phyloP scores from a whole-genome alignment of 1,140 invertebrate genomes.

The Pogonus chalceus region DNA sequence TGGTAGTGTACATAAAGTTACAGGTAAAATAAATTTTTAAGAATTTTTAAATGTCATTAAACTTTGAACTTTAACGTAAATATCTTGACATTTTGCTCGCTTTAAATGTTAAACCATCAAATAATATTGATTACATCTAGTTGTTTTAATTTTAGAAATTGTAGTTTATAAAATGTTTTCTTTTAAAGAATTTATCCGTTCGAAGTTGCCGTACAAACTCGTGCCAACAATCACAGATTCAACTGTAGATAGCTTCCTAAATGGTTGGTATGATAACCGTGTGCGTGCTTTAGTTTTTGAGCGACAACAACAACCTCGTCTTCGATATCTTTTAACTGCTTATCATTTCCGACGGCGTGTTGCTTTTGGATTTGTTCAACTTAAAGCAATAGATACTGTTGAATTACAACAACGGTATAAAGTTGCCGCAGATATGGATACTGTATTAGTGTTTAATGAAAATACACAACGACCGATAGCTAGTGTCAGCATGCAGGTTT shows the following conservation, averaged over 20 bases:
- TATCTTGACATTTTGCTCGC: no score
- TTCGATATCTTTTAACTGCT: slow-evolving; percentile 81
- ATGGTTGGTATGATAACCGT: slow-evolving; percentile 83
- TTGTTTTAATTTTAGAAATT: background rate
- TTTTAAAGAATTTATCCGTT: slow-evolving; percentile 72
- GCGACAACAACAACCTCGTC: slow-evolving; percentile 57
- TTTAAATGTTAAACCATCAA: no score
- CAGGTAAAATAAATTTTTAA: slow-evolving; percentile 42
- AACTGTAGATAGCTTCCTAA: slow-evolving; percentile 69
- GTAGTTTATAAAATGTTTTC: slow-evolving; percentile 17
- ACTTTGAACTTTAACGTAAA: no score
- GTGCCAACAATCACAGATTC: slow-evolving; percentile 59
- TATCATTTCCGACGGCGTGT: slow-evolving; percentile 76
- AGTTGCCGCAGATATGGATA: slow-evolving; percentile 68
- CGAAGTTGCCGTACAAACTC: slow-evolving; percentile 72
- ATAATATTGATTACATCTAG: background rate
- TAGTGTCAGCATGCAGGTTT: slow-evolving; percentile 75
- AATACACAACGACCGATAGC: slow-evolving; percentile 70
- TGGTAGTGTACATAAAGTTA: slow-evolving; percentile 65
- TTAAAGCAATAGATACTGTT: background rate
- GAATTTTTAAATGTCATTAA: no score
- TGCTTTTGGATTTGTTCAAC: slow-evolving; percentile 62
- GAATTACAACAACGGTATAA: slow-evolving; percentile 44
- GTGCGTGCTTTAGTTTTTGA: slow-evolving; percentile 85
- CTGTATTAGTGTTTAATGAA: slow-evolving; percentile 85